Conservation (phyloP, 2,797 vertebrate species). For the Protosalanx chinensis region DNA sequence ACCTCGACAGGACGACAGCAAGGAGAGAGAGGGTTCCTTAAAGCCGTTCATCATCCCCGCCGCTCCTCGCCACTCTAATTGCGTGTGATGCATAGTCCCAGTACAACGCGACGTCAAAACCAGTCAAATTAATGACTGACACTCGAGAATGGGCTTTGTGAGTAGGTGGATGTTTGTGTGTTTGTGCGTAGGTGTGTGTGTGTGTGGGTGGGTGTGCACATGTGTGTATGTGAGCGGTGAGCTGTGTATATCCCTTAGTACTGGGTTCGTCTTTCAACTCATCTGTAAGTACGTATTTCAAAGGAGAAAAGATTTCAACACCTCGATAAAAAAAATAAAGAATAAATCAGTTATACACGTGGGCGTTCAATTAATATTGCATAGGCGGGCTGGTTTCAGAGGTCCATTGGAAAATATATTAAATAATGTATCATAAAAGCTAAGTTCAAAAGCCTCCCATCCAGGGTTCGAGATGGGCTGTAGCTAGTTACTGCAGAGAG, state of each 20-base stretch:
- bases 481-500: slow-evolving; percentile 15
- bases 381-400: slow-evolving; percentile 65
- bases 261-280: neutral
- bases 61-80: neutral
- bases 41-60: neutral
- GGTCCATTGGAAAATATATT: slow-evolving; percentile 67
- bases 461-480: slow-evolving; percentile 41
- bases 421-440: slow-evolving; percentile 72
- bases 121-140: neutral
- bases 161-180: neutral
- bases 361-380: slow-evolving; percentile 73
- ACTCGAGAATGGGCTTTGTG: neutral
- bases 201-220: too few relatives aligned
- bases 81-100: neutral
- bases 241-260: neutral
- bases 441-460: slow-evolving; percentile 64
- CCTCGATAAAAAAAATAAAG: slow-evolving; percentile 55
- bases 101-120: neutral
- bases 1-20: neutral
- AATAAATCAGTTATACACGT: slow-evolving; percentile 67
- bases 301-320: slow-evolving; percentile 36
- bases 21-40: neutral
- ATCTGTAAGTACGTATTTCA: slow-evolving; percentile 19
- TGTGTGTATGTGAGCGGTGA: too few relatives aligned
- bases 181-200: neutral